A percentile compares a stretch with the other conserved stretches of the same genome.
Evolutionary conservation across 2,888 invertebrate species (phyloP).

Genomic region (Dermolepida albohirtum): DNA sequence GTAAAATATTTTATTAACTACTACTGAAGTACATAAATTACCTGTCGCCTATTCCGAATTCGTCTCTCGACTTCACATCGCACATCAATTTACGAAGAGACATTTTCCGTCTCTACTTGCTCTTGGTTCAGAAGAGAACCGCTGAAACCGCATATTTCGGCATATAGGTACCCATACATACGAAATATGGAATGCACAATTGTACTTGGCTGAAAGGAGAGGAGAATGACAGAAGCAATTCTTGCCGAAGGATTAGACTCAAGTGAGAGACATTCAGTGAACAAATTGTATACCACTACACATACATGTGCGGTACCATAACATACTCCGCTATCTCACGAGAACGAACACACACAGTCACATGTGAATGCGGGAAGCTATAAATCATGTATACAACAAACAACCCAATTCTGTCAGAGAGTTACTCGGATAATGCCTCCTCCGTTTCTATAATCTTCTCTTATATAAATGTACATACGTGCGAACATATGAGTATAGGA

Average conservation of each 20-base stretch:
- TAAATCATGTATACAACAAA: constrained; percentile 28
- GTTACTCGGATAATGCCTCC: constrained; percentile 20
- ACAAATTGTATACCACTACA: constrained; percentile 9
- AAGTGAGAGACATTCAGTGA: constrained; percentile 9
- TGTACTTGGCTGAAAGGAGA: constrained; percentile 5
- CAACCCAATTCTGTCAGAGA: constrained; percentile 26
- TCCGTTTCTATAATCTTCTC: constrained; percentile 2
- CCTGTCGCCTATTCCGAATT: constrained; percentile 19
- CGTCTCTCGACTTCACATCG: constrained; percentile 11
- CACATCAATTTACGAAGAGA: constrained; percentile 2
- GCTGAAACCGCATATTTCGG: constrained; percentile 25
- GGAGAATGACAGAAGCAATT: constrained; percentile 29
- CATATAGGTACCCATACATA: background rate
- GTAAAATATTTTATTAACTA: too few species aligned
- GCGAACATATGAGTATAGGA: background rate
- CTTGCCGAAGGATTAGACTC: constrained; percentile 27
- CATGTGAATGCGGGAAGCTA: constrained; percentile 19
- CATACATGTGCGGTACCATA: background rate
- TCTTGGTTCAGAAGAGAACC: background rate
- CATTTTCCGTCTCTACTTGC: background rate
- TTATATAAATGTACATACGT: constrained; percentile 1
- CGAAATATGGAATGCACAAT: constrained; percentile 19
- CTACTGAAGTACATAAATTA: constrained; percentile 15
- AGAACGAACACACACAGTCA: background rate
- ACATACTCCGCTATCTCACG: constrained; percentile 9